phyloP scores from a whole-genome alignment of 2,113 vertebrate species.

The Seriola aureovittata region DNA sequence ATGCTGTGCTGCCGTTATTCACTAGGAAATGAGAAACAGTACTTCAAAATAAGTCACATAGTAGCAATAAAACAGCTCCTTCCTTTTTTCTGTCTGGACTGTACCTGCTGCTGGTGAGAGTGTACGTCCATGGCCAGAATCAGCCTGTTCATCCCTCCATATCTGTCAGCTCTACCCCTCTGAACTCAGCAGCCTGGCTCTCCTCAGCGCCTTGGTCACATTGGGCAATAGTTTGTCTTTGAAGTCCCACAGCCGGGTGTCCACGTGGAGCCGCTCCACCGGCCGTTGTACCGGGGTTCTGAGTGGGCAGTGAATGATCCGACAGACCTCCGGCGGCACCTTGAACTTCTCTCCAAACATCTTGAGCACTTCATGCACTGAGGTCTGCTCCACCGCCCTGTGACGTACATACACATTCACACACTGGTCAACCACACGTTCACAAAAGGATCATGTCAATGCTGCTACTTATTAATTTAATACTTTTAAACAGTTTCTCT shows the following conservation, averaged over 20 bases:
- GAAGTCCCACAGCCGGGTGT: conserved; percentile 66
- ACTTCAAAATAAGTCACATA: too few relatives aligned
- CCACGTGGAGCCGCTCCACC: conserved; percentile 23
- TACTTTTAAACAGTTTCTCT: background rate
- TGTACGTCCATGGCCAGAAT: background rate
- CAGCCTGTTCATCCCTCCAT: background rate
- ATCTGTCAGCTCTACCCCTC: background rate
- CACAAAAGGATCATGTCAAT: background rate
- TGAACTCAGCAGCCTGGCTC: conserved; percentile 15
- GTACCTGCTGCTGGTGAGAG: background rate
- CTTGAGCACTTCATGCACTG: conserved; percentile 6
- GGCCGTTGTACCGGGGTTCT: background rate
- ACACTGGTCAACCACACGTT: background rate
- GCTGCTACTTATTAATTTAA: background rate
- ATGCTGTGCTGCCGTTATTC: too few relatives aligned
- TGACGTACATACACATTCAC: background rate
- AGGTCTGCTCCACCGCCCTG: conserved; percentile 22
- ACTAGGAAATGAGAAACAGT: too few relatives aligned
- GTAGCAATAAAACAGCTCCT: too few relatives aligned
- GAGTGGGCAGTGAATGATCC: conserved; percentile 17
- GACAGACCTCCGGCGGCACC: background rate
- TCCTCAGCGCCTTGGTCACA: conserved; percentile 40
- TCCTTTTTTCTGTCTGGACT: too few relatives aligned
- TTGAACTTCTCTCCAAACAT: background rate
- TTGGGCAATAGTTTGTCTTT: conserved; percentile 37